phyloP scores from a whole-genome alignment of 2,113 vertebrate species.

The Carlito syrichta region DNA sequence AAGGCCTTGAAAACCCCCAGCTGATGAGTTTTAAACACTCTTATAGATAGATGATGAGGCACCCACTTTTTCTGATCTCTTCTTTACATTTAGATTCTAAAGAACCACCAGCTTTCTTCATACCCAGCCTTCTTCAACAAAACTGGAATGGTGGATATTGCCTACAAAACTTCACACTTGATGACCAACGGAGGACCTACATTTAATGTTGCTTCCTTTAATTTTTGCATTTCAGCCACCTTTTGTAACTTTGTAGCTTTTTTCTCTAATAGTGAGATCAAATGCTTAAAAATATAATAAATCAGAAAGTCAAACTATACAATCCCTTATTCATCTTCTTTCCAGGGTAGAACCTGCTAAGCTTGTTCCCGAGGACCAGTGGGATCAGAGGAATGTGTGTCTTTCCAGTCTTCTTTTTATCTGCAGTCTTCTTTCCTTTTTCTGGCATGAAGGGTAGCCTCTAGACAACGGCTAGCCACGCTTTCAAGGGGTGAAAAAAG shows the following conservation, averaged over 20 bases:
- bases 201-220: not conserved
- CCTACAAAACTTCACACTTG: not conserved
- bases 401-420: not conserved
- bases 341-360: not conserved
- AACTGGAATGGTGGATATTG: not conserved
- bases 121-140: not conserved
- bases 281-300: not conserved
- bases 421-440: not conserved
- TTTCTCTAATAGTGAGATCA: not conserved
- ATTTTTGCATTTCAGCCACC: not conserved
- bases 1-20: not conserved
- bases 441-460: not conserved
- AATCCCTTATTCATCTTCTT: not conserved
- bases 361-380: not conserved
- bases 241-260: not conserved
- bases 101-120: not conserved
- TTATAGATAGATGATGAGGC: not conserved
- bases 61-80: not conserved
- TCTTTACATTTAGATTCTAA: conserved; percentile 8
- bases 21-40: not conserved
- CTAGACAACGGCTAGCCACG: not conserved
- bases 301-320: conserved; percentile 7
- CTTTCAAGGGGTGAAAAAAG: not conserved
- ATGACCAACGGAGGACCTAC: not conserved
- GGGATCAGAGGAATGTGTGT: not conserved